These are phyloP conservation scores for Sisor rabdophorus DNA, from an alignment of 2,113 vertebrate species.

Conservation along the genomic window DNA sequence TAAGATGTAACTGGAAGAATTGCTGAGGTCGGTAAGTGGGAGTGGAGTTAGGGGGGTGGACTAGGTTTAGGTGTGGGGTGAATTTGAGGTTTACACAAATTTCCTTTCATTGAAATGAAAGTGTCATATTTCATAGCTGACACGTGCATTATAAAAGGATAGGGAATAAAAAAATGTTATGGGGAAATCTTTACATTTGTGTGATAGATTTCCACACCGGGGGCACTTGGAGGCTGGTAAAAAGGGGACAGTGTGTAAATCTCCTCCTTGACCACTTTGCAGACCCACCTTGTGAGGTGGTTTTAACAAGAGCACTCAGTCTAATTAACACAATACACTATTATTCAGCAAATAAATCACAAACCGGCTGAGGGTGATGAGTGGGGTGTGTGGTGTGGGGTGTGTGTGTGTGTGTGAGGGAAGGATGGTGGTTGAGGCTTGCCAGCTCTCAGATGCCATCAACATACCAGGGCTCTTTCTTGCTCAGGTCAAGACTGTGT, in stretches of 20 bases:
- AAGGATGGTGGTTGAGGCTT: too few relatives aligned
- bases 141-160: slow-evolving; percentile 30
- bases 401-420: slow-evolving; percentile 3
- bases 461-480: slow-evolving; percentile 85
- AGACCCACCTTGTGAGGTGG: slow-evolving; percentile 46
- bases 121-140: slow-evolving; percentile 49
- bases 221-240: slow-evolving; percentile 15
- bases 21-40: not conserved
- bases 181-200: slow-evolving; percentile 45
- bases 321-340: slow-evolving; percentile 52
- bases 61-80: not conserved
- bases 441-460: not conserved
- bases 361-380: not conserved
- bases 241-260: slow-evolving; percentile 42
- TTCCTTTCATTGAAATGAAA: slow-evolving; percentile 50
- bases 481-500: slow-evolving; percentile 89
- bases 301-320: slow-evolving; percentile 51
- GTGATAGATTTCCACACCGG: slow-evolving; percentile 42
- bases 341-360: slow-evolving; percentile 50
- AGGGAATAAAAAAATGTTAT: not conserved
- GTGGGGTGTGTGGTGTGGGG: not conserved
- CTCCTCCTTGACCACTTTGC: slow-evolving; percentile 47
- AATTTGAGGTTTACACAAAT: slow-evolving; percentile 60
- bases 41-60: not conserved
- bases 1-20: slow-evolving; percentile 51